Evolutionary conservation across 1,140 invertebrate species (phyloP).

Genomic region (Dendroctonus ponderosae): DNA sequence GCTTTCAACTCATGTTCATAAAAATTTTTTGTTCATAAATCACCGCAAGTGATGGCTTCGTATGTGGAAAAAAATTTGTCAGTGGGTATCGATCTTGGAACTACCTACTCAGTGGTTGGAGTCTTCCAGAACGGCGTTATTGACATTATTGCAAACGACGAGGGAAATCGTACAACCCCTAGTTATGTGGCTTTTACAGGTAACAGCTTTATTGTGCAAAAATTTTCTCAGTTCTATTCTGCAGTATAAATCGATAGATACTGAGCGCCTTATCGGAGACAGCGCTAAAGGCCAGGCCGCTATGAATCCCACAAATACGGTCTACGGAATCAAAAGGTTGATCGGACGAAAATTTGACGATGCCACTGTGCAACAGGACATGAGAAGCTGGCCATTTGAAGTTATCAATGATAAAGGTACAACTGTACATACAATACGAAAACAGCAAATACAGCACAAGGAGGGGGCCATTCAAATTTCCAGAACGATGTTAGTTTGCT

Average conservation of each 20-base stretch:
- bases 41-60: slow-evolving; percentile 10
- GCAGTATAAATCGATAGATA: slow-evolving; percentile 54
- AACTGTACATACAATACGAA: too few species aligned
- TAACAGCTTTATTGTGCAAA: not conserved
- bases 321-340: slow-evolving; percentile 57
- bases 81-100: slow-evolving; percentile 74
- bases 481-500: too few species aligned
- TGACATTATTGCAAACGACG: slow-evolving; percentile 90
- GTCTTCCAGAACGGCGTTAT: slow-evolving; percentile 82
- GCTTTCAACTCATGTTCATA: too few species aligned
- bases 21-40: too few species aligned
- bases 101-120: slow-evolving; percentile 78
- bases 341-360: slow-evolving; percentile 64
- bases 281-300: slow-evolving; percentile 74
- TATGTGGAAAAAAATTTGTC: slow-evolving; percentile 39
- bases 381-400: slow-evolving; percentile 65
- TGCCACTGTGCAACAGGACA: slow-evolving; percentile 61
- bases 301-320: slow-evolving; percentile 73
- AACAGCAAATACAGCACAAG: too few species aligned
- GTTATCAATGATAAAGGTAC: slow-evolving; percentile 58
- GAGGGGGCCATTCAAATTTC: too few species aligned
- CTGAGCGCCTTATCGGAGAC: slow-evolving; percentile 84
- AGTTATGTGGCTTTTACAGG: slow-evolving; percentile 85
- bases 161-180: slow-evolving; percentile 87
- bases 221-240: not conserved